A percentile compares a stretch with the other conserved stretches of the same genome.
Conservation (phyloP, 1,140 invertebrate species). For the Drosophila pallidifrons region DNA sequence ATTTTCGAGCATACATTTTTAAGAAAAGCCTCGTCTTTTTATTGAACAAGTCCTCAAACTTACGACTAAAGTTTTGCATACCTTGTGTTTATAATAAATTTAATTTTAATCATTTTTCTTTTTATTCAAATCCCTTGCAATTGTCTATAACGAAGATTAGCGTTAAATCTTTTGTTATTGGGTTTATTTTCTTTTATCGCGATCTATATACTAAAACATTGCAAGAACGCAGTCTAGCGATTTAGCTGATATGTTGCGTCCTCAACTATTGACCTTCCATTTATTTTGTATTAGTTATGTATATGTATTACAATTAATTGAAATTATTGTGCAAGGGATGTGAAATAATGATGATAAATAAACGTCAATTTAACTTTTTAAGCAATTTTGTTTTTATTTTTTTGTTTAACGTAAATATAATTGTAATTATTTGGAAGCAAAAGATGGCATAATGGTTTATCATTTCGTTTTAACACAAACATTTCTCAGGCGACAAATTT, state of each 20-base stretch:
- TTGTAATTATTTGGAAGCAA: constrained; percentile 80
- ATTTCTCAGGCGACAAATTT: constrained; percentile 49
- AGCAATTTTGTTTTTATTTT: constrained; percentile 63
- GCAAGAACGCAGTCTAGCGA: constrained; percentile 6
- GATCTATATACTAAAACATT: not conserved
- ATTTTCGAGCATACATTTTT: constrained; percentile 43
- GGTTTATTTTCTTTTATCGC: constrained; percentile 23
- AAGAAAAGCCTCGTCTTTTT: constrained; percentile 44
- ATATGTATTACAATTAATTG: constrained; percentile 28
- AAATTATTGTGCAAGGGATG: constrained; percentile 28
- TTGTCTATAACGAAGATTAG: not conserved
- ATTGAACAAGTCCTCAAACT: constrained; percentile 38
- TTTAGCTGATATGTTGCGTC: constrained; percentile 48
- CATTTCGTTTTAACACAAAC: constrained; percentile 44
- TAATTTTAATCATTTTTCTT: constrained; percentile 1
- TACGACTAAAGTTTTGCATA: constrained; percentile 27
- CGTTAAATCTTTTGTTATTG: constrained; percentile 42
- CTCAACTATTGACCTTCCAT: constrained; percentile 33
- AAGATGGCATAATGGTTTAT: constrained; percentile 74
- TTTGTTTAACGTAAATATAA: constrained; percentile 68
- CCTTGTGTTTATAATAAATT: not conserved
- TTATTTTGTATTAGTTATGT: constrained; percentile 11
- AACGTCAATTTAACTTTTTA: constrained; percentile 76
- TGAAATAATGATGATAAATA: constrained; percentile 49
- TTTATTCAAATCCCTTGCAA: constrained; percentile 25